Percentiles rank a stretch among this genome's conserved stretches.
phyloP scores from a whole-genome alignment of 2,797 vertebrate species.

The Xenopus petersii region DNA sequence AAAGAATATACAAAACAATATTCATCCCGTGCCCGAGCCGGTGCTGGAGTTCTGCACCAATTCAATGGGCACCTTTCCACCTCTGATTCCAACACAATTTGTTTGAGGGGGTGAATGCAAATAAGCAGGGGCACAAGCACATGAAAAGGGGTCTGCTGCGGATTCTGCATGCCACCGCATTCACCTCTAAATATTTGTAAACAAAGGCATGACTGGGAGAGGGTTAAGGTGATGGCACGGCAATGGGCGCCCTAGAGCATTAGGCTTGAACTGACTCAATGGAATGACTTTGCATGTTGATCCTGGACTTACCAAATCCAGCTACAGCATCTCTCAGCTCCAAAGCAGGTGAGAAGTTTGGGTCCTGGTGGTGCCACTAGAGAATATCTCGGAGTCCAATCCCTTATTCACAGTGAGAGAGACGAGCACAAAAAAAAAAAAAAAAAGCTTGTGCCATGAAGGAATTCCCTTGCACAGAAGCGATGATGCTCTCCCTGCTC shows the following conservation, averaged over 20 bases:
- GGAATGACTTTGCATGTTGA: background rate
- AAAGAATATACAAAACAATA: too few species aligned
- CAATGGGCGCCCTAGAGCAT: background rate
- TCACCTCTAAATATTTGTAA: background rate
- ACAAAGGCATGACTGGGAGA: background rate
- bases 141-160: too few species aligned
- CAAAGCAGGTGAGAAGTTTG: background rate
- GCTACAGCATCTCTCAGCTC: background rate
- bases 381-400: background rate
- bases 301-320: slow-evolving; percentile 17
- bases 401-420: background rate
- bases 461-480: slow-evolving; percentile 25
- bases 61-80: background rate
- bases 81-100: background rate
- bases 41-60: slow-evolving; percentile 4
- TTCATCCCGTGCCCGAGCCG: background rate
- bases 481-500: slow-evolving; percentile 1
- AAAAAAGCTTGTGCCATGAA: background rate
- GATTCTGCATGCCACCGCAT: background rate
- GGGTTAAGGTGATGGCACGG: background rate
- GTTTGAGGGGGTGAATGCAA: background rate
- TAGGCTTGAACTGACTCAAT: background rate
- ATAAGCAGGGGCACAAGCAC: too few species aligned
- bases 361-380: background rate
- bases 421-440: background rate